Evolutionary conservation across 2,888 invertebrate genomes (phyloP), one percentile per base, ranked within the genome.

Genomic region (Drosophila atripex): DNA sequence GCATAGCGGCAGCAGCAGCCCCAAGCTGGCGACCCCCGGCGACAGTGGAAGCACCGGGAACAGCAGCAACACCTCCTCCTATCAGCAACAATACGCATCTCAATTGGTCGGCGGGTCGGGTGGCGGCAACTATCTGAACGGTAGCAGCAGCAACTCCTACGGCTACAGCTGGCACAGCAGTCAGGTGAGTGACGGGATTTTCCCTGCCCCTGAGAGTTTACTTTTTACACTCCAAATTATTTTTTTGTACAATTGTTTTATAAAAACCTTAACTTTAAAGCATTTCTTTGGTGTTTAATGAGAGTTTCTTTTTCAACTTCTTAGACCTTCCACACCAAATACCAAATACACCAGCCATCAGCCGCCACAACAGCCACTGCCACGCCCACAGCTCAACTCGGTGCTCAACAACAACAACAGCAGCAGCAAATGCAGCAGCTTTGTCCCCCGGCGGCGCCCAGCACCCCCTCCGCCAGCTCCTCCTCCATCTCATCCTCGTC

Each of bases 401-500:
- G 69, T 78, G 70, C 86, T 86, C 85, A 86, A 61, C 84, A 86
- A 54, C 77, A 75, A 46, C 73, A 77, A 8, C 78, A 80, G 21
- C 86, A 77, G 30, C 82, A 88, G 65, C 88, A 85, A 75, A 70
- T 89, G 78, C 82, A 89, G 68, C 86, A 89, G 68, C 86, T 90
- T 21, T 90, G 90, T 66, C 90, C 90, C 69, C 90, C 90, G 54
- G 90, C 89, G 46, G 89, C 88, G 38, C 88, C 88, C 54, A 88
- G 77, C 69, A 88, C 88, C n/a, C 88, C 84, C 23, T 86, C 87
- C 1, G 84, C 88, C 58, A 80, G 83, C 7, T 86, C 86, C 23
- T 84, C 77, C 18, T 68, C 75, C 18, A 51, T 80, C 66, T 93
- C 89, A 52, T 93, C 93, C 43, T 93, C 93, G 76, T 93, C 84